Conservation (phyloP, 2,113 vertebrate genomes). For the Rhinolophus sinicus region DNA sequence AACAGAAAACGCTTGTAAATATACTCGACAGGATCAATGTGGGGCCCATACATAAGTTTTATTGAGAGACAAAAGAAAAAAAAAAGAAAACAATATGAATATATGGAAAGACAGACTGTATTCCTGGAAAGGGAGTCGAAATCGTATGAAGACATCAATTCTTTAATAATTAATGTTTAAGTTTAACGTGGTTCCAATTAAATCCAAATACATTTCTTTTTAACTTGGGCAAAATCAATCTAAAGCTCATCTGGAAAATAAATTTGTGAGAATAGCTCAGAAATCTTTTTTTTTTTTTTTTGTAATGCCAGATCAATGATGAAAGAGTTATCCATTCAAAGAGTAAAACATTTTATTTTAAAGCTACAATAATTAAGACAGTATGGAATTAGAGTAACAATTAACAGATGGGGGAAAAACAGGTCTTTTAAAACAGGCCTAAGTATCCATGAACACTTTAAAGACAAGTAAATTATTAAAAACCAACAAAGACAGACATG, state of each 20-base stretch:
- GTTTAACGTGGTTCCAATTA: not conserved
- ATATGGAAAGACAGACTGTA: rapidly evolving
- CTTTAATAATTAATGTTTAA: not conserved
- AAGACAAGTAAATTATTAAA: not conserved
- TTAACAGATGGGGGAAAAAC: not conserved
- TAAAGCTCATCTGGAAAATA: not conserved
- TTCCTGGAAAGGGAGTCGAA: not conserved
- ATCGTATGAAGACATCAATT: not conserved
- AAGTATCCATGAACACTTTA: too few relatives aligned
- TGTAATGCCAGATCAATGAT: not conserved
- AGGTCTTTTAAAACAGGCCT: not conserved
- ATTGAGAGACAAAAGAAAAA: not conserved
- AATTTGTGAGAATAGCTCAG: not conserved
- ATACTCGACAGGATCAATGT: rapidly evolving
- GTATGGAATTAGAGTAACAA: not conserved
- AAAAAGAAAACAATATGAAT: not conserved
- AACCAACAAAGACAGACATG: not conserved
- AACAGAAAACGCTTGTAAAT: rapidly evolving
- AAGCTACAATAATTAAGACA: not conserved
- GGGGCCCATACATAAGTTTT: not conserved
- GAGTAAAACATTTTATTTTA: not conserved
- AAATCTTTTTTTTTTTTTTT: not conserved
- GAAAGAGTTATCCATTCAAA: not conserved
- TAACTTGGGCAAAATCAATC: not conserved
- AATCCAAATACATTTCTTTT: not conserved